Evolutionary conservation across 2,888 invertebrate genomes (phyloP).

Genomic region (Hyposoter dolosus): DNA sequence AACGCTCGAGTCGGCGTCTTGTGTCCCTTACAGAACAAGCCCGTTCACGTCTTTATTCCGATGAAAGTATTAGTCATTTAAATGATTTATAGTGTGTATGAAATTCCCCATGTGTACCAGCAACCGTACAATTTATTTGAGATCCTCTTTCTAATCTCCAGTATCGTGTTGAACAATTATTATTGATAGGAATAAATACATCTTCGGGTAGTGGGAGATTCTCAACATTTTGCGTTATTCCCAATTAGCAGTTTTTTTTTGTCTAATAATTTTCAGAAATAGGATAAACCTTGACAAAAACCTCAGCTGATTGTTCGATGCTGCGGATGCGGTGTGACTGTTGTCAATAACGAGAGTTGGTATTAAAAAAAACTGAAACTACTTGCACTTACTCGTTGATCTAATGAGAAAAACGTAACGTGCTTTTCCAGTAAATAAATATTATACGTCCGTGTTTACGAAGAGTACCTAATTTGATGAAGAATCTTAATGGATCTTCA

Average conservation of each 20-base stretch:
- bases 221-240: neutral
- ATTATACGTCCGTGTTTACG: neutral
- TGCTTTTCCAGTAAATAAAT: neutral
- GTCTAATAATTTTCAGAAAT: neutral
- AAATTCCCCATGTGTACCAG: slow-evolving; percentile 28
- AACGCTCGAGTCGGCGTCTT: slow-evolving; percentile 50
- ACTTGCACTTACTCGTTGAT: neutral
- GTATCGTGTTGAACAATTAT: slow-evolving; percentile 43
- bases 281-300: neutral
- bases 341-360: neutral
- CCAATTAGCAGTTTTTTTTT: neutral
- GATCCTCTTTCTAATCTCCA: slow-evolving; percentile 24
- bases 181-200: slow-evolving; percentile 27
- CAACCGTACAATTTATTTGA: neutral
- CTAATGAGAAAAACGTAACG: neutral
- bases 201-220: neutral
- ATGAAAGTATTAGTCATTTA: slow-evolving; percentile 59
- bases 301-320: neutral
- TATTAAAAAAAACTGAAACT: no score
- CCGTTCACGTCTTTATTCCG: slow-evolving; percentile 35
- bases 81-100: slow-evolving; percentile 58
- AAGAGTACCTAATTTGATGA: slow-evolving; percentile 9
- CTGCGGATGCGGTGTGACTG: neutral
- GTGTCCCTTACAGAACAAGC: slow-evolving; percentile 28
- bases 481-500: slow-evolving; percentile 29